These are phyloP conservation scores for Bos javanicus DNA, from an alignment of 2,113 vertebrate species.

Conservation along the genomic window DNA sequence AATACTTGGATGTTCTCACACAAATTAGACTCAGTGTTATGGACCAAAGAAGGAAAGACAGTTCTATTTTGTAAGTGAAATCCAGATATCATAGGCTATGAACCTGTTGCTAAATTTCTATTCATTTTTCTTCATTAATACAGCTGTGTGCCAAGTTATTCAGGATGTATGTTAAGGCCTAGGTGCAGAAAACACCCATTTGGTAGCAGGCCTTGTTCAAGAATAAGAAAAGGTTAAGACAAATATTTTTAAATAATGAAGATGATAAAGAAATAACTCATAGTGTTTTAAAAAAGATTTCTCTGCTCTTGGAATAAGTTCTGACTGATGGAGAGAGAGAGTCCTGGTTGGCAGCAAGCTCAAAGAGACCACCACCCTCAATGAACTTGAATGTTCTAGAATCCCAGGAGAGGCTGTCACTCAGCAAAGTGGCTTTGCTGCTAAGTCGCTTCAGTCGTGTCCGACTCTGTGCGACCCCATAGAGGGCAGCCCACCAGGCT, in stretches of 20 bases:
- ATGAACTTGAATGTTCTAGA: not conserved
- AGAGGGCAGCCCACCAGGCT: no score
- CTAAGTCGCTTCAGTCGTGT: no score
- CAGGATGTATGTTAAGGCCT: not conserved
- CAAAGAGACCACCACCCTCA: not conserved
- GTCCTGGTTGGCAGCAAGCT: not conserved
- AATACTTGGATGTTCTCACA: not conserved
- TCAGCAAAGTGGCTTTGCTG: not conserved
- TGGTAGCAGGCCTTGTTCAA: not conserved
- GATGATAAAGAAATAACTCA: not conserved
- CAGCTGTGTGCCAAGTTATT: not conserved
- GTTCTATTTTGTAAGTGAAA: not conserved
- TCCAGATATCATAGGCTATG: not conserved
- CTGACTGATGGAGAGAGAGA: not conserved
- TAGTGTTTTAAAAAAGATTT: not conserved
- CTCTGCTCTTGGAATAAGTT: not conserved
- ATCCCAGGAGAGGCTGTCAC: not conserved
- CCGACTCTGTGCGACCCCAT: no score
- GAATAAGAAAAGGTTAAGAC: not conserved
- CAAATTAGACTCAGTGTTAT: not conserved
- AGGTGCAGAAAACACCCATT: not conserved
- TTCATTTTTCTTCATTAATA: not conserved
- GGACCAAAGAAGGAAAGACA: not conserved
- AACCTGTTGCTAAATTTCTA: not conserved
- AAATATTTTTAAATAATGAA: conserved; percentile 15